Evolutionary conservation across 2,113 vertebrate species (phyloP).

Genomic region (Cryptotis parvus): DNA sequence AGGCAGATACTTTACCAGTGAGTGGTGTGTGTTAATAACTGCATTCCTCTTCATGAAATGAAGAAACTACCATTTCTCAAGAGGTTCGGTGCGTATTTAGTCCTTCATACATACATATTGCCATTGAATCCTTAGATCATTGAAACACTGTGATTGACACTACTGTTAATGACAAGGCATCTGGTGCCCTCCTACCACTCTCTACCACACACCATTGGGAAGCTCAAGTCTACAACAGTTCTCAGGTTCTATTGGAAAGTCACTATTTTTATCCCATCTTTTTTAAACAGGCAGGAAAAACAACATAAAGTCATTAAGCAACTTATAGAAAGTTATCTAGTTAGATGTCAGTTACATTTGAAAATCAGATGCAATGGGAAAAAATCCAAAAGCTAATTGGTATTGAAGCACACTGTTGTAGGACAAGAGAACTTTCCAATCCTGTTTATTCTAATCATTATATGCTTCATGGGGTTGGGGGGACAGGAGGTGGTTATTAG

Average conservation of each 20-base stretch:
- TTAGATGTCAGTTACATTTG: background rate
- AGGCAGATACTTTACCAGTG: no score
- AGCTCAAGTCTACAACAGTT: no score
- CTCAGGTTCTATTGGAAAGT: background rate
- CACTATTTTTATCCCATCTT: background rate
- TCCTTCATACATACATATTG: background rate
- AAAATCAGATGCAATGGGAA: background rate
- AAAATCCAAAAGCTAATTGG: background rate
- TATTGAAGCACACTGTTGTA: rapidly evolving
- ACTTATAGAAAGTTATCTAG: background rate
- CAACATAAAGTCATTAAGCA: background rate
- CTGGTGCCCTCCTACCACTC: no score
- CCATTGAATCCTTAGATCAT: no score
- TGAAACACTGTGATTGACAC: no score
- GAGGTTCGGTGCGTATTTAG: background rate
- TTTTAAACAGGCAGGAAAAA: background rate
- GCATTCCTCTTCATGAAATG: background rate
- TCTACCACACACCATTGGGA: no score
- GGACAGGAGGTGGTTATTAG: no score
- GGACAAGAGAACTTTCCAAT: background rate
- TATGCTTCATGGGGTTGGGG: no score
- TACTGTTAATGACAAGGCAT: no score
- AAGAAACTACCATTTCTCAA: background rate
- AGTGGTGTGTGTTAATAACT: no score
- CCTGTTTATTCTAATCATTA: no score